A percentile compares a stretch with the other conserved stretches of the same genome.
Conservation (phyloP, 2,888 invertebrate genomes). For the Malachius bipustulatus region DNA sequence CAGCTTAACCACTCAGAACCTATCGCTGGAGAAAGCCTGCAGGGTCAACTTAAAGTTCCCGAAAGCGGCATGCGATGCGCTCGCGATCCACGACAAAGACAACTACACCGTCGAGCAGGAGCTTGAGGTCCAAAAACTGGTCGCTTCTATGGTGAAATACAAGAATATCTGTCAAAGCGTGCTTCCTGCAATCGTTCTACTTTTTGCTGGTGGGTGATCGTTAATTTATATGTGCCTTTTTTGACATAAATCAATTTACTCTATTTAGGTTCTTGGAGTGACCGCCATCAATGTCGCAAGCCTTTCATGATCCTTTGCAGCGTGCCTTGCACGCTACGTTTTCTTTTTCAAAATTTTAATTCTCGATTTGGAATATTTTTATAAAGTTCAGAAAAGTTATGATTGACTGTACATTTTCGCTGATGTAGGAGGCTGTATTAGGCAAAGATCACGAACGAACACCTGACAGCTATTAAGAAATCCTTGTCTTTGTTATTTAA, state of each 20-base stretch:
- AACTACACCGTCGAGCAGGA: slow-evolving; percentile 45
- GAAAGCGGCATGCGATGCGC: slow-evolving; percentile 57
- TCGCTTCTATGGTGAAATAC: slow-evolving; percentile 40
- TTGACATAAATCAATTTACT: too few relatives aligned
- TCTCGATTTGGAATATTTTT: too few relatives aligned
- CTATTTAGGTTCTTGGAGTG: slow-evolving; percentile 54
- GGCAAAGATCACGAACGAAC: too few relatives aligned
- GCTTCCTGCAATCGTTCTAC: slow-evolving; percentile 42
- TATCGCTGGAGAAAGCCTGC: slow-evolving; percentile 74
- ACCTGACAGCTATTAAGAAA: too few relatives aligned
- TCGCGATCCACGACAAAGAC: slow-evolving; percentile 55
- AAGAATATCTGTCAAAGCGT: slow-evolving; percentile 43
- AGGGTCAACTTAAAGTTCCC: slow-evolving; percentile 61
- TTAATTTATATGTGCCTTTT: too few relatives aligned
- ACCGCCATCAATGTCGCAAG: slow-evolving; percentile 44
- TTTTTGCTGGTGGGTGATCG: too few relatives aligned
- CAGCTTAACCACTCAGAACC: slow-evolving; percentile 63
- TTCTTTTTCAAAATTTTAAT: too few relatives aligned
- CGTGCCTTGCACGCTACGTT: too few relatives aligned
- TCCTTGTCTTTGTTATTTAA: too few relatives aligned
- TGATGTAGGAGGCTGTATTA: too few relatives aligned
- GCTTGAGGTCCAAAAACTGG: slow-evolving; percentile 35
- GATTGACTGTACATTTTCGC: too few relatives aligned
- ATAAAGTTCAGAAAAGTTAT: too few relatives aligned
- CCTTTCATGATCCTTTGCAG: slow-evolving; percentile 45